Percentiles rank a stretch among this genome's conserved stretches.
Evolutionary conservation across 2,113 vertebrate species (phyloP).

Genomic region (Rhinogobius similis): DNA sequence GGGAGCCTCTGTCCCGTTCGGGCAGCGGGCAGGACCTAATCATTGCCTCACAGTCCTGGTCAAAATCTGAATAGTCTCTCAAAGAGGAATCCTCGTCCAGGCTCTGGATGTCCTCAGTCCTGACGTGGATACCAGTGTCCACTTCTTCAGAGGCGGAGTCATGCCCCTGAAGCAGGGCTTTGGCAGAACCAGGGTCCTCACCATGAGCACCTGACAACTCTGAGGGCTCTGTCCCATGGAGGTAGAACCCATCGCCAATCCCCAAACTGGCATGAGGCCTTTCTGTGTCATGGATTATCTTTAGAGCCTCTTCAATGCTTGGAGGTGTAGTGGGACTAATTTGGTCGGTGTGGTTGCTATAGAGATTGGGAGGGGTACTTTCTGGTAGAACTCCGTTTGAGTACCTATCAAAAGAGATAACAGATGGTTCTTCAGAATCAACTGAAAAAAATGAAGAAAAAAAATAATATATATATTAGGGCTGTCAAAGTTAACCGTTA

Average conservation of each 20-base stretch:
- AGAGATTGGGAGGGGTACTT: conserved; percentile 70
- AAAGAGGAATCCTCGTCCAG: conserved; percentile 95
- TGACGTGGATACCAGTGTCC: conserved; percentile 96
- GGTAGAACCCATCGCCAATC: conserved; percentile 86
- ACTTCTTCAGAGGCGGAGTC: conserved; percentile 89
- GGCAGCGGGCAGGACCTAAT: conserved; percentile 72
- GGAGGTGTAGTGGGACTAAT: conserved; percentile 83
- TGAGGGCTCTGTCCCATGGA: conserved; percentile 79
- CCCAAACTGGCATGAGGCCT: conserved; percentile 78
- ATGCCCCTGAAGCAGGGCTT: conserved; percentile 75
- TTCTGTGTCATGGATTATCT: conserved; percentile 93
- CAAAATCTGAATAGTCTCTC: conserved; percentile 94
- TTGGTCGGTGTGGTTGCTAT: conserved; percentile 48
- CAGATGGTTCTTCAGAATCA: background rate
- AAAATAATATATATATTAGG: too few relatives aligned
- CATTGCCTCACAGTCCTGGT: conserved; percentile 86
- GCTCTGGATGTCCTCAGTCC: conserved; percentile 95
- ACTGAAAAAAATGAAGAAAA: background rate
- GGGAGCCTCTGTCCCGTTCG: conserved; percentile 24
- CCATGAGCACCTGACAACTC: conserved; percentile 44
- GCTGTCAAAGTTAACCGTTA: too few relatives aligned
- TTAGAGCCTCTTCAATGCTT: conserved; percentile 94
- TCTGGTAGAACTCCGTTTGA: conserved; percentile 84
- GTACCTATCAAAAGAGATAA: conserved; percentile 48
- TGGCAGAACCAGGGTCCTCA: conserved; percentile 62